phyloP scores from a whole-genome alignment of 2,113 vertebrate species.

The Upupa epops region DNA sequence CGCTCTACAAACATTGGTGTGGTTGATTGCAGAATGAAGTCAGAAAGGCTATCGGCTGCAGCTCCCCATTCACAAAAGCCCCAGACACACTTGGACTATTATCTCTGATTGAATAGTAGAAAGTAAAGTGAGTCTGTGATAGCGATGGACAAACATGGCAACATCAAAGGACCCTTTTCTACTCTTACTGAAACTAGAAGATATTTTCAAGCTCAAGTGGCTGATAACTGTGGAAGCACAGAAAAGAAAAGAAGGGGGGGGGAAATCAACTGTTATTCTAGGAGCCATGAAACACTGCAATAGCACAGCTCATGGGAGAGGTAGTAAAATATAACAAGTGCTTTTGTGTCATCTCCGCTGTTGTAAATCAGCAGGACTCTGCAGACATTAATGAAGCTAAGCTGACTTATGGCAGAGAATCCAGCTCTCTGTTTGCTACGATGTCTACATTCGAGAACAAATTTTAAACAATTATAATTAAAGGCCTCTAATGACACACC shows the following conservation, averaged over 20 bases:
- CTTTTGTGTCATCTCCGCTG: neutral
- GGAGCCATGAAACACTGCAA: neutral
- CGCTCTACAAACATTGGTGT: neutral
- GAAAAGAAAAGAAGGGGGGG: neutral
- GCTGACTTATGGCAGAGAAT: neutral
- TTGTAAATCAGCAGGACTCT: neutral
- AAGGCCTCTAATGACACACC: conserved; percentile 9
- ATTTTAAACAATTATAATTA: neutral
- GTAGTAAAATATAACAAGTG: conserved; percentile 19
- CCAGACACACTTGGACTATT: neutral
- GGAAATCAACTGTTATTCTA: neutral
- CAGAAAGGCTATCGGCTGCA: neutral
- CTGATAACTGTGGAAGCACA: neutral
- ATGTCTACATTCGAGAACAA: neutral
- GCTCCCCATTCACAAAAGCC: neutral
- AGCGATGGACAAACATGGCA: neutral
- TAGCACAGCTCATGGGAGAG: neutral
- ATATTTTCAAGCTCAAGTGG: conserved; percentile 10
- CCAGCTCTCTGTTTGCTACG: neutral
- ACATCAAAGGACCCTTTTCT: conserved; percentile 1
- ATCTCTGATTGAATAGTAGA: conserved; percentile 20
- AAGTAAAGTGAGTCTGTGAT: conserved; percentile 20
- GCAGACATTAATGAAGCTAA: conserved; percentile 13
- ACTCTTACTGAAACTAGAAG: neutral
- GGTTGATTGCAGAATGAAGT: neutral